Percentiles rank a stretch among this genome's conserved stretches.
These are phyloP conservation scores for Aphelocoma californica DNA, from an alignment of 2,797 vertebrate species.

Conservation along the genomic window DNA sequence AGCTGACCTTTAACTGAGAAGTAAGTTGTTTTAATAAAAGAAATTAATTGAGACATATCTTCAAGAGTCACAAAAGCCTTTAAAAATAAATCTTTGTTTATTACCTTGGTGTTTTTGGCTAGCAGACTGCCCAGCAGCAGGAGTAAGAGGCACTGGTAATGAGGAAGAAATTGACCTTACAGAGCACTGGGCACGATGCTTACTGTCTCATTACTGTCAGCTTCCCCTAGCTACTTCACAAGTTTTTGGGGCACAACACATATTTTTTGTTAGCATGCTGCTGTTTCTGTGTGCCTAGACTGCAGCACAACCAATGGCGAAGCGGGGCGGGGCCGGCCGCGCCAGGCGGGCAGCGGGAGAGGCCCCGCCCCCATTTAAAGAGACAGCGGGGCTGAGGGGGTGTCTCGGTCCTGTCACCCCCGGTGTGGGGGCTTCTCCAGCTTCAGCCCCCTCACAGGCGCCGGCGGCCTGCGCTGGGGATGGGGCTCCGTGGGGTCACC, in stretches of 20 bases:
- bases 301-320: constrained; percentile 29
- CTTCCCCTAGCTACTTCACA: background rate
- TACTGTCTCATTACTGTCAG: background rate
- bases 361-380: background rate
- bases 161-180: background rate
- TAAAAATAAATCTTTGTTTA: constrained; percentile 10
- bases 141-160: background rate
- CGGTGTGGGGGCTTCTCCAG: fast-evolving
- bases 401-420: fast-evolving
- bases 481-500: too few relatives aligned
- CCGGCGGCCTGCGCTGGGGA: fast-evolving
- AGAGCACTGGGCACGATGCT: background rate
- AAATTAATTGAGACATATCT: background rate
- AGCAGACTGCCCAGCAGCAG: background rate
- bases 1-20: background rate
- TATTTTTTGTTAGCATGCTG: background rate
- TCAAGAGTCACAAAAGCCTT: background rate
- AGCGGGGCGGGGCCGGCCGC: background rate
- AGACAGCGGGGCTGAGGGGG: fast-evolving
- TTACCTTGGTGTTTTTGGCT: background rate
- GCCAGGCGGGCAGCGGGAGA: fast-evolving
- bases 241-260: background rate
- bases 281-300: background rate
- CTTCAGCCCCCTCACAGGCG: background rate
- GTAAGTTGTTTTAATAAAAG: background rate